Evolutionary conservation across 2,797 vertebrate genomes (phyloP).

Genomic region (Lophius americanus): DNA sequence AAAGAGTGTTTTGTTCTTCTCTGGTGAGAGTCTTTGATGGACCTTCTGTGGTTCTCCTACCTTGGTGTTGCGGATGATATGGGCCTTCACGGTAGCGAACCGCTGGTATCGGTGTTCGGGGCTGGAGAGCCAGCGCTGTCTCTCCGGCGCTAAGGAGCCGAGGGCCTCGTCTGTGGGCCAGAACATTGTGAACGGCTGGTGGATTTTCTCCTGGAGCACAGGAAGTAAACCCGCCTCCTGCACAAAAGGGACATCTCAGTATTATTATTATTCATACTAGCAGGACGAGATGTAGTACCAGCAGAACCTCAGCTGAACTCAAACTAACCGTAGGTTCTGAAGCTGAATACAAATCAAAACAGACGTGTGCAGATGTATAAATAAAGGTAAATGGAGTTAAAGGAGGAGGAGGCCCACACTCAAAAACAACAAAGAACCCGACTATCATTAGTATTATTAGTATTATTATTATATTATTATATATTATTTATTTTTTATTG

Average conservation of each 20-base stretch:
- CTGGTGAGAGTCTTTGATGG: no score
- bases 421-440: no score
- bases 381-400: no score
- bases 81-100: constrained; percentile 86
- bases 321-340: no score
- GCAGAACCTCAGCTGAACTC: no score
- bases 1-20: no score
- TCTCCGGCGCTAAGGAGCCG: constrained; percentile 77
- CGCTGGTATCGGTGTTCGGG: constrained; percentile 86
- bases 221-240: constrained; percentile 86
- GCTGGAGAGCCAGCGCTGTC: constrained; percentile 87
- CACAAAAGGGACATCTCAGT: constrained; percentile 4
- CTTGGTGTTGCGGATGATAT: constrained; percentile 84
- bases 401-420: no score
- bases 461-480: no score
- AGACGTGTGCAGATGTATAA: no score
- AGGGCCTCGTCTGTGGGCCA: constrained; percentile 91
- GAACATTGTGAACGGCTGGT: constrained; percentile 91
- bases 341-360: no score
- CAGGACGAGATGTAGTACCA: not conserved
- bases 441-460: no score
- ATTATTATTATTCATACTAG: not conserved
- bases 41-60: constrained; percentile 49
- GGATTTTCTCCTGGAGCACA: constrained; percentile 75
- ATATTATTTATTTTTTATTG: no score